Conservation (phyloP, 1,140 invertebrate species). For the Coptotermes formosanus region DNA sequence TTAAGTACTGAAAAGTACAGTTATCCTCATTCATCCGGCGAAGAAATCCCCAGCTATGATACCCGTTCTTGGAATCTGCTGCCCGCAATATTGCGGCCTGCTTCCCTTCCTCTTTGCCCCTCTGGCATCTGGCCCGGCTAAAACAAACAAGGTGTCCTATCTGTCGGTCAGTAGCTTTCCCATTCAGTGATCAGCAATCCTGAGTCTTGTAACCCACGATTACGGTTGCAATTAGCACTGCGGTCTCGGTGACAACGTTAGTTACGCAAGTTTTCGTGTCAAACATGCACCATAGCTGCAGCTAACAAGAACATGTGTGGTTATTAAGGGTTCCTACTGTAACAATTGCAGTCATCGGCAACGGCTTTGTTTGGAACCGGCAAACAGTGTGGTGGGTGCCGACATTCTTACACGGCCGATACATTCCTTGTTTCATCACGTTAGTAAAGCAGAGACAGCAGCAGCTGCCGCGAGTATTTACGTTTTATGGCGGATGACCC, state of each 20-base stretch:
- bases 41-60: neutral
- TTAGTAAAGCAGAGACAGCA: no score
- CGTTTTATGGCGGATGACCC: no score
- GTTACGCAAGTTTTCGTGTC: constrained; percentile 3
- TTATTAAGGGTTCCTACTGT: neutral
- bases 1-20: no score
- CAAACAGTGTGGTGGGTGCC: no score
- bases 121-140: neutral
- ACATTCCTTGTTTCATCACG: no score
- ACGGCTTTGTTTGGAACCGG: no score
- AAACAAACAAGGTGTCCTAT: neutral
- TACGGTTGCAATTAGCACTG: neutral
- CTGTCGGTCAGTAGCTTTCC: neutral
- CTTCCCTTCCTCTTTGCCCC: neutral
- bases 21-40: neutral
- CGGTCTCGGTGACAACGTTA: neutral
- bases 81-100: neutral
- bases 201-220: neutral
- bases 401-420: no score
- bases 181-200: neutral
- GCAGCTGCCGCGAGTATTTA: no score
- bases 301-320: neutral
- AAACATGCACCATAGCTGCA: neutral
- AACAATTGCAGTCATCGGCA: neutral
- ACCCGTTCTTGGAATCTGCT: neutral